Percentiles rank a stretch among this genome's conserved stretches.
These are phyloP conservation scores for Heliothis peltigera DNA, from an alignment of 2,888 invertebrate genomes.

Conservation along the genomic window DNA sequence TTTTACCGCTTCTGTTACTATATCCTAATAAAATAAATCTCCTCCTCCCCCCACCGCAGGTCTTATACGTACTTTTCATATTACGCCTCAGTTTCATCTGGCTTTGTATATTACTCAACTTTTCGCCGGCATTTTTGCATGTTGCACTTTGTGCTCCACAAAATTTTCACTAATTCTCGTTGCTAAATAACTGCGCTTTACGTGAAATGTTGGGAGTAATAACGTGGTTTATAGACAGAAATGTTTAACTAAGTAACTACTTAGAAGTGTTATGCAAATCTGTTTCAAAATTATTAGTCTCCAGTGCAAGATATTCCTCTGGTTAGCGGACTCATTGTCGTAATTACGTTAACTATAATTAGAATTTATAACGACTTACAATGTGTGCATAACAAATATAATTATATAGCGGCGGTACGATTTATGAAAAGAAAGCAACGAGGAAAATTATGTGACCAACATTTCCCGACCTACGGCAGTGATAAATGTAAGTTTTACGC, in stretches of 20 bases:
- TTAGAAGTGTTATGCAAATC: slow-evolving; percentile 48
- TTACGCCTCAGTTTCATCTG: slow-evolving; percentile 58
- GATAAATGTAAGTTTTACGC: slow-evolving; percentile 41
- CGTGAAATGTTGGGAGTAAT: slow-evolving; percentile 30
- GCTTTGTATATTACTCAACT: slow-evolving; percentile 66
- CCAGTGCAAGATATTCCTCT: slow-evolving; percentile 53
- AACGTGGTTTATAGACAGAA: slow-evolving; percentile 32
- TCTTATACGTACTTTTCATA: slow-evolving; percentile 54
- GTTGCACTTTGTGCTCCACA: slow-evolving; percentile 49
- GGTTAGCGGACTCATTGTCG: slow-evolving; percentile 48
- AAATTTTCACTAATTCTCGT: slow-evolving; percentile 45
- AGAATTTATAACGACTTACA: slow-evolving; percentile 52
- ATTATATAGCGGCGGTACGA: slow-evolving; percentile 13
- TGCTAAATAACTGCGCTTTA: slow-evolving; percentile 37
- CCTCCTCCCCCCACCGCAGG: slow-evolving; percentile 29
- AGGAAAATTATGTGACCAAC: slow-evolving; percentile 18
- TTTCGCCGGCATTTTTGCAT: slow-evolving; percentile 60
- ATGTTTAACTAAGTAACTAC: slow-evolving; percentile 33
- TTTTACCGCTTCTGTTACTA: slow-evolving; percentile 42
- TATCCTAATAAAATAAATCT: slow-evolving; percentile 44
- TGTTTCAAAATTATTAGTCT: slow-evolving; percentile 40
- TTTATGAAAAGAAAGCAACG: slow-evolving; percentile 33
- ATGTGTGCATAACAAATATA: slow-evolving; percentile 34
- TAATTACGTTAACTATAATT: slow-evolving; percentile 57
- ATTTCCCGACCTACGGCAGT: slow-evolving; percentile 21